Conservation (phyloP, 1,140 invertebrate species). For the Dysdera silvatica region DNA sequence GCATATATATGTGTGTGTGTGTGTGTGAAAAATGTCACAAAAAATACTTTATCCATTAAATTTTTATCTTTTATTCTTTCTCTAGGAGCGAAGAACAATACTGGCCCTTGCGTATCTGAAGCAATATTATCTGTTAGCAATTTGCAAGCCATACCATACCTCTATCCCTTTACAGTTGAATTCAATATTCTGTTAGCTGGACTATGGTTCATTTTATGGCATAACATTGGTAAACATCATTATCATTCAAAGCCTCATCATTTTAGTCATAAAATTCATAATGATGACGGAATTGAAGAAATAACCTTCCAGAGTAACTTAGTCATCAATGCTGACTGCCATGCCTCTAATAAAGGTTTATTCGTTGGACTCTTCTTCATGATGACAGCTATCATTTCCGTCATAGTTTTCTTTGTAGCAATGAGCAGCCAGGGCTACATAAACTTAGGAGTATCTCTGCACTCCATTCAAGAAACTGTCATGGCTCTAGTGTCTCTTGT, state of each 20-base stretch:
- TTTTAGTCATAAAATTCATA: slow-evolving; percentile 10
- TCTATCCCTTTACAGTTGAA: slow-evolving; percentile 64
- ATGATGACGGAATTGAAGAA: slow-evolving; percentile 40
- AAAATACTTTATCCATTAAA: no score
- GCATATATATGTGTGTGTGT: no score
- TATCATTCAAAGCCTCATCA: slow-evolving; percentile 21
- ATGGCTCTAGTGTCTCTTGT: slow-evolving; percentile 51
- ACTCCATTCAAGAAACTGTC: slow-evolving; percentile 28
- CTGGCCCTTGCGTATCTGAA: slow-evolving; percentile 4
- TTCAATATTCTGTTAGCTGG: slow-evolving; percentile 62
- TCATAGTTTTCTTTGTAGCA: slow-evolving; percentile 60
- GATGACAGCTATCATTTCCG: slow-evolving; percentile 54
- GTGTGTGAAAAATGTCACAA: no score
- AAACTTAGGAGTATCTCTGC: slow-evolving; percentile 33
- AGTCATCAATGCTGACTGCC: slow-evolving; percentile 61
- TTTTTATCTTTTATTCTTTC: no score
- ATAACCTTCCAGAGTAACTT: slow-evolving; percentile 48
- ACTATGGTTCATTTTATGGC: slow-evolving; percentile 61
- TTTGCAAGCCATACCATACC: slow-evolving; percentile 47
- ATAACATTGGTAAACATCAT: slow-evolving; percentile 53
- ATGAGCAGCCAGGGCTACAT: slow-evolving; percentile 48
- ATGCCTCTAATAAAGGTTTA: slow-evolving; percentile 60
- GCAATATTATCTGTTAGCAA: slow-evolving; percentile 13
- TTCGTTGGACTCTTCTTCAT: slow-evolving; percentile 59
- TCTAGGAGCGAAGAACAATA: background rate